Evolutionary conservation across 2,113 vertebrate species (phyloP).

Genomic region (Natator depressus): DNA sequence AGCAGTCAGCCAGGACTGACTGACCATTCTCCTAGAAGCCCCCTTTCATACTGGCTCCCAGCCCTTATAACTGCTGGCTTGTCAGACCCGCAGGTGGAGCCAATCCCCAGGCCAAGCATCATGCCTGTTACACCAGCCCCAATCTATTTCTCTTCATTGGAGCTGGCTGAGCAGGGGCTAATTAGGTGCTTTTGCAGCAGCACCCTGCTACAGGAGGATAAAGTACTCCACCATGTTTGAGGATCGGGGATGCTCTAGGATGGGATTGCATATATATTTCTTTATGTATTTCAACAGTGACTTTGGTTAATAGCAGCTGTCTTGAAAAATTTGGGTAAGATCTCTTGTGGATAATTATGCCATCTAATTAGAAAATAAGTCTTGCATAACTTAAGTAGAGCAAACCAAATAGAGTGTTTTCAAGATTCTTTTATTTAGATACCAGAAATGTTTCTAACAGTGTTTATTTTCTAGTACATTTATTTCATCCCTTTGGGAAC

Average conservation of each 20-base stretch:
- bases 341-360: background rate
- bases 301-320: background rate
- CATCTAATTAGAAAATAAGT: background rate
- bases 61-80: no score
- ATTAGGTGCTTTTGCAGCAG: no score
- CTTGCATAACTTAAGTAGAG: background rate
- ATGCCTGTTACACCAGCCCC: no score
- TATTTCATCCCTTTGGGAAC: background rate
- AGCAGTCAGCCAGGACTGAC: no score
- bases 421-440: background rate
- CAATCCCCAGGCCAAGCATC: no score
- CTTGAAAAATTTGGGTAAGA: background rate
- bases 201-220: background rate
- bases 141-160: no score
- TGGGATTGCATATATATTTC: background rate
- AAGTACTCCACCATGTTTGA: background rate
- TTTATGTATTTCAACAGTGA: background rate
- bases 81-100: no score
- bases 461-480: background rate
- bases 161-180: no score
- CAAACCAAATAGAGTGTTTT: background rate
- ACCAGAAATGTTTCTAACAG: background rate
- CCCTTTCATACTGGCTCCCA: no score
- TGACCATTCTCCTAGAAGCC: no score
- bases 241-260: rapidly evolving